phyloP scores from a whole-genome alignment of 2,888 invertebrate species.

The Saturnia pavonia region DNA sequence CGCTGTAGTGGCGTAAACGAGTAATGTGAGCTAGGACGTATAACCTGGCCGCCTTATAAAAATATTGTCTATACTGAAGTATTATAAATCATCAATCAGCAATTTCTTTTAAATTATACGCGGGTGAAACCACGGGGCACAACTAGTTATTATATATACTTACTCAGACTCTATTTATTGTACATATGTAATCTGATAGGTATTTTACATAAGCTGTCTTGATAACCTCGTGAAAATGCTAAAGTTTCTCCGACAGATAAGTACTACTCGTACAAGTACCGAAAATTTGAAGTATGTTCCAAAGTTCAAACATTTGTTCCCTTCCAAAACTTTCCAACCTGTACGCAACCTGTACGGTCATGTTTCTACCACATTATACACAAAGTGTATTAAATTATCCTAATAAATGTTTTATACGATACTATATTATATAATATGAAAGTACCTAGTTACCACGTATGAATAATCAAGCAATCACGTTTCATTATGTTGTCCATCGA shows the following conservation, averaged over 20 bases:
- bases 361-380: neutral
- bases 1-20: too few relatives aligned
- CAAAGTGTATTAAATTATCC: neutral
- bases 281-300: neutral
- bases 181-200: neutral
- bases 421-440: neutral
- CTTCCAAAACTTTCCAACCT: neutral
- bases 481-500: neutral
- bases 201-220: conserved; percentile 1
- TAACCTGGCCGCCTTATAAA: too few relatives aligned
- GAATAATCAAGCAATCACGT: conserved; percentile 2
- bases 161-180: neutral
- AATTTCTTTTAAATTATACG: too few relatives aligned
- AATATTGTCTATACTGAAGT: too few relatives aligned
- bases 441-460: neutral
- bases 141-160: neutral
- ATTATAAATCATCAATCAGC: too few relatives aligned
- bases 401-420: neutral
- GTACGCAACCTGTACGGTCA: neutral
- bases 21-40: too few relatives aligned
- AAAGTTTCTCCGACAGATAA: conserved; percentile 3
- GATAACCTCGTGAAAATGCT: neutral
- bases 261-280: neutral
- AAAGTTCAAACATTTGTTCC: neutral
- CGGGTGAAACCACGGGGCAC: too few relatives aligned